Conservation (phyloP, 1,140 invertebrate species). For the Drusus annulatus region DNA sequence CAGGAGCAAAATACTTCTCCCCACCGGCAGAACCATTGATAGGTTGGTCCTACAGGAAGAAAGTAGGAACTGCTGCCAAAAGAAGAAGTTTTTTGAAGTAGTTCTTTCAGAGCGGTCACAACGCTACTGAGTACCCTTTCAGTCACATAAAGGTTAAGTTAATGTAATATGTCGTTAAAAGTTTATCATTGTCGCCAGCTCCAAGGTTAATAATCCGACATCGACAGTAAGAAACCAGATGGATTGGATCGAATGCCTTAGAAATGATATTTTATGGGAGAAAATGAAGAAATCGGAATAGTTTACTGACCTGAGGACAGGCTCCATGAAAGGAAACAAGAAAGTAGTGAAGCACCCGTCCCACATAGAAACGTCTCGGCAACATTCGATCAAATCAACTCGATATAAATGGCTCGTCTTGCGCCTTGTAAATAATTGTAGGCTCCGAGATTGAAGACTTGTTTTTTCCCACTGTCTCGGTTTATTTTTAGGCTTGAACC, state of each 20-base stretch:
- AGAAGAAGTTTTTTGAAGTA: too few relatives aligned
- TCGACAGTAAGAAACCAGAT: not conserved
- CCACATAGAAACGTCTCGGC: conserved; percentile 11
- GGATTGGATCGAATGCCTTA: not conserved
- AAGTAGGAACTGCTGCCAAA: too few relatives aligned
- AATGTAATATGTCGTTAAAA: too few relatives aligned
- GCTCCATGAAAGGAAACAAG: conserved; percentile 17
- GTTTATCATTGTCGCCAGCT: too few relatives aligned
- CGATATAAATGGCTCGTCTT: not conserved
- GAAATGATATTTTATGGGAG: conserved; percentile 1
- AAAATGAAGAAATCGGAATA: conserved; percentile 21
- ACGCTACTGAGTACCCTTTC: too few relatives aligned
- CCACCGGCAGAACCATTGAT: too few relatives aligned
- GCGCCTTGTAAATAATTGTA: not conserved
- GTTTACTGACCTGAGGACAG: conserved; percentile 20
- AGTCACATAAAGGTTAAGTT: too few relatives aligned
- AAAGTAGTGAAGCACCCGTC: conserved; percentile 4
- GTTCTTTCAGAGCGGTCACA: too few relatives aligned
- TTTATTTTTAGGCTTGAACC: not conserved
- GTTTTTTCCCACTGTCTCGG: not conserved
- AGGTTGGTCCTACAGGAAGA: too few relatives aligned
- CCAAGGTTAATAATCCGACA: conserved; percentile 9
- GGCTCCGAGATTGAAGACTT: not conserved
- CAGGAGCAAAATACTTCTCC: too few relatives aligned
- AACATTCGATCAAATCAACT: not conserved